These are phyloP conservation scores for Apolygus lucorum DNA, from an alignment of 1,140 invertebrate species.

Conservation along the genomic window DNA sequence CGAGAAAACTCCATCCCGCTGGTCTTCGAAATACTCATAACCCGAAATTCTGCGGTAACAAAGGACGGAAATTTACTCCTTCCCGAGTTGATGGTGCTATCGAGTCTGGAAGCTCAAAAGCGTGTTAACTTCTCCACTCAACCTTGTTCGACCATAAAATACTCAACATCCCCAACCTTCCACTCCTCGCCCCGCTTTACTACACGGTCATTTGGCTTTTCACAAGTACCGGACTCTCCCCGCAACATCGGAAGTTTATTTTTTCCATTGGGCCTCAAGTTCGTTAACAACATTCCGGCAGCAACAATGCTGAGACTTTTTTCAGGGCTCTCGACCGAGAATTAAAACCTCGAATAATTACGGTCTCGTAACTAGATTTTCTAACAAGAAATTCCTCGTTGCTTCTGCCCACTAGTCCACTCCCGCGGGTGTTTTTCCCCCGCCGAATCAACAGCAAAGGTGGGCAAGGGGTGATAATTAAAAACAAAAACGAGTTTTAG, in stretches of 20 bases:
- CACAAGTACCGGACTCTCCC: not conserved
- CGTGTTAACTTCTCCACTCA: conserved; percentile 4
- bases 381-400: not conserved
- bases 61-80: no score
- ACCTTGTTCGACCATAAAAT: conserved; percentile 12
- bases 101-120: conserved; percentile 5
- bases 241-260: not conserved
- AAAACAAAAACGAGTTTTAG: no score
- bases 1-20: no score
- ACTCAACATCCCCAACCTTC: conserved; percentile 5
- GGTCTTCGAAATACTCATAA: no score
- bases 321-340: not conserved
- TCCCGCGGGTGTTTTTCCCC: no score
- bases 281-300: conserved; percentile 4
- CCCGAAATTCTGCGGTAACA: no score
- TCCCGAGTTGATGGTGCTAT: no score
- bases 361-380: not conserved
- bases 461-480: no score
- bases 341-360: not conserved
- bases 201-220: conserved; percentile 10
- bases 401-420: no score
- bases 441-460: no score
- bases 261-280: not conserved
- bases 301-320: not conserved
- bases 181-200: not conserved